Conservation (phyloP, 2,113 vertebrate genomes). For the Campylomormyrus tamandua region DNA sequence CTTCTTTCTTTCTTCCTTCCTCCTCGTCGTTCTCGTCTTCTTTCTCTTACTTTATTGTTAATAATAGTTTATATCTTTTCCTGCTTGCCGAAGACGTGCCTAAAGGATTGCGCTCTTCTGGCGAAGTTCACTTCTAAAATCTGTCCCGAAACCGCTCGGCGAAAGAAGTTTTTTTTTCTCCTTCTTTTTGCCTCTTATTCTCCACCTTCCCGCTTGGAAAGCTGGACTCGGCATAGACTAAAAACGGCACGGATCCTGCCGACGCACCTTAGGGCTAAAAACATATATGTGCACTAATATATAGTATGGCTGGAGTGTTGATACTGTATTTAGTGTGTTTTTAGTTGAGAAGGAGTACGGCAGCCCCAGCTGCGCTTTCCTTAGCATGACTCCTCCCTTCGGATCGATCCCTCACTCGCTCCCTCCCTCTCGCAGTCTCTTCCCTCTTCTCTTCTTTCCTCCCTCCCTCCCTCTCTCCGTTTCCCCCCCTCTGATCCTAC, state of each 20-base stretch:
- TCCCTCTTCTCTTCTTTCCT: constrained; percentile 16
- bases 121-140: constrained; percentile 33
- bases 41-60: not conserved
- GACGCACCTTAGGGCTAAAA: constrained; percentile 37
- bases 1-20: constrained; percentile 28
- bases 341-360: constrained; percentile 53
- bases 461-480: constrained; percentile 26
- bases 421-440: constrained; percentile 21
- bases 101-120: constrained; percentile 37
- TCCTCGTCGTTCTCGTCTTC: constrained; percentile 26
- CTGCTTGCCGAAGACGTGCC: constrained; percentile 48
- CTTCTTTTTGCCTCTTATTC: constrained; percentile 28
- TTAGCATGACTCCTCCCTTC: constrained; percentile 69
- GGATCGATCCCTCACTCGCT: constrained; percentile 37
- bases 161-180: constrained; percentile 33
- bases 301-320: constrained; percentile 49
- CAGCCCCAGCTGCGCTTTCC: constrained; percentile 69
- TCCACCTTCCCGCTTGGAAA: constrained; percentile 47
- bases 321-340: constrained; percentile 57
- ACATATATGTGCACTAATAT: constrained; percentile 42
- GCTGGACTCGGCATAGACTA: constrained; percentile 37
- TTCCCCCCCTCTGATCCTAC: constrained; percentile 18
- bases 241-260: constrained; percentile 40
- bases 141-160: constrained; percentile 51
- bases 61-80: not conserved